These are phyloP conservation scores for Aselliscus stoliczkanus DNA, from an alignment of 2,797 vertebrate species.

Conservation along the genomic window DNA sequence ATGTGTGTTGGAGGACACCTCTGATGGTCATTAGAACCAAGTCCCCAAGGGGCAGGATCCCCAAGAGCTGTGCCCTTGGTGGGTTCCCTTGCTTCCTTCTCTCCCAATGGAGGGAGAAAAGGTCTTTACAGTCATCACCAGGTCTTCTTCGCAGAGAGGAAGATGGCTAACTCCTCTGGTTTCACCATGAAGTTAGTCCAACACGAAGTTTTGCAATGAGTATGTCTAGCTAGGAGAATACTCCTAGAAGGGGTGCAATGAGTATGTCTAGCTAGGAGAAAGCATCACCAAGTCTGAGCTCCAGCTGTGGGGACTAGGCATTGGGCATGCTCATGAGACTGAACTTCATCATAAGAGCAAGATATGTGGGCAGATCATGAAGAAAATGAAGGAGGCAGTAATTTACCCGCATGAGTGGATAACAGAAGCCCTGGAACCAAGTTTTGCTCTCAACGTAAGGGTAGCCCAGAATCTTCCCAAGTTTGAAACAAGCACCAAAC, in stretches of 20 bases:
- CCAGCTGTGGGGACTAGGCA: background rate
- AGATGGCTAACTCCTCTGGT: background rate
- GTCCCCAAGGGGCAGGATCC: background rate
- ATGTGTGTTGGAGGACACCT: background rate
- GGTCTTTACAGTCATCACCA: background rate
- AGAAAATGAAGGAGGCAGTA: background rate
- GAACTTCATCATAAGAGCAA: background rate
- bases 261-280: background rate
- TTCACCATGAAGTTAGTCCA: background rate
- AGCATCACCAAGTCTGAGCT: background rate
- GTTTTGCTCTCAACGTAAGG: background rate
- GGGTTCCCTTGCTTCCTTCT: background rate
- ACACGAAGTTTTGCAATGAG: background rate
- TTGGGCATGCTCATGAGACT: background rate
- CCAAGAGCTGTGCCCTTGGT: background rate
- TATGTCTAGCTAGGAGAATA: background rate
- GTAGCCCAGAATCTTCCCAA: background rate
- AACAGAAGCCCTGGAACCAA: background rate
- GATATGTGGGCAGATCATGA: background rate
- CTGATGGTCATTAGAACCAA: background rate
- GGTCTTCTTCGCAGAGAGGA: background rate
- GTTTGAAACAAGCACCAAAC: background rate
- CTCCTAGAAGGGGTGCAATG: background rate
- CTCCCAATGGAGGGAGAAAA: background rate
- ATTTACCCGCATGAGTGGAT: background rate